These are phyloP conservation scores for Polypterus senegalus DNA, from an alignment of 2,113 vertebrate species.

Conservation along the genomic window DNA sequence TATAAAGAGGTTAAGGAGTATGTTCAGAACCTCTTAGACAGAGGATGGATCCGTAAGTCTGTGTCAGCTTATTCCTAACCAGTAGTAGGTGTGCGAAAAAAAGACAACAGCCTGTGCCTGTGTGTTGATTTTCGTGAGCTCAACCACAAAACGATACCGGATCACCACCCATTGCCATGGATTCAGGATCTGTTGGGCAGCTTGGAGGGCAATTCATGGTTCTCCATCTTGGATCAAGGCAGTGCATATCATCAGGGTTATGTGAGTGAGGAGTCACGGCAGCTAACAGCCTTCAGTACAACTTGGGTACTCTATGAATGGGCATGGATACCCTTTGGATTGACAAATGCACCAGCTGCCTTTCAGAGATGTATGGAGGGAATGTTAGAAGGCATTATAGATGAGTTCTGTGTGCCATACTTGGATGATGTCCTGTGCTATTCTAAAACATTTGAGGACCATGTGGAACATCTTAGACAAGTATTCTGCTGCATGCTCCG, in stretches of 20 bases:
- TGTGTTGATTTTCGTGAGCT: slow-evolving; percentile 4
- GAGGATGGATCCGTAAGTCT: background rate
- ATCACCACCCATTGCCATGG: background rate
- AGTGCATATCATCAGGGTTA: slow-evolving; percentile 9
- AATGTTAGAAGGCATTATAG: background rate
- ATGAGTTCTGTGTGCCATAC: background rate
- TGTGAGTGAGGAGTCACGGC: background rate
- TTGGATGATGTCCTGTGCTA: background rate
- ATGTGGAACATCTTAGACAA: no score
- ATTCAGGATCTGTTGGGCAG: background rate
- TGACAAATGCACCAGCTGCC: background rate
- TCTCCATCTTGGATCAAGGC: slow-evolving; percentile 7
- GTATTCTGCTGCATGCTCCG: no score
- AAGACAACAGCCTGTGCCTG: background rate
- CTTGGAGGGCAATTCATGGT: background rate
- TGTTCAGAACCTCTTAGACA: background rate
- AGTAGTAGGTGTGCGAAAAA: slow-evolving; percentile 1
- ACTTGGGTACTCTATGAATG: background rate
- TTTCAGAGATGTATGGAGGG: slow-evolving; percentile 1
- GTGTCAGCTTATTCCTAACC: background rate
- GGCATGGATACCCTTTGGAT: background rate
- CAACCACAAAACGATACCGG: slow-evolving; percentile 3
- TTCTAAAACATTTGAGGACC: no score
- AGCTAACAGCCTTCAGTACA: slow-evolving; percentile 3
- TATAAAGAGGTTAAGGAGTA: background rate